Evolutionary conservation across 2,797 vertebrate species (phyloP), one percentile per base, ranked within the genome.

Genomic region (Dendrocincla tyrannina): DNA sequence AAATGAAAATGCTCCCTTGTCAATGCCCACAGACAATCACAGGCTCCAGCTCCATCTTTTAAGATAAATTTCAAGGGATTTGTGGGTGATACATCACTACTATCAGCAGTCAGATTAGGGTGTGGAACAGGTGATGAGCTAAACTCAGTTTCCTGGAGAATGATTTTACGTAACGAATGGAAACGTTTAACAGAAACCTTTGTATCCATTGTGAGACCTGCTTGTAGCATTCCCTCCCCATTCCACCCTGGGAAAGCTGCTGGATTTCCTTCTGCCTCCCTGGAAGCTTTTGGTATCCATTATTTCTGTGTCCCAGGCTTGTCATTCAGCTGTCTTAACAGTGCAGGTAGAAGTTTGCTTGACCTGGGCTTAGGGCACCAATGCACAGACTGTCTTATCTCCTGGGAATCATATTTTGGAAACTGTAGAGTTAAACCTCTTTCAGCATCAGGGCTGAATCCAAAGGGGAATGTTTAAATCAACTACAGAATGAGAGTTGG

Each of bases 111-210:
- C 7, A 35, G 69, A 66, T 89, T 89, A 81, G 91, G 88, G 76
- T 76, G 85, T 86, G 89, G 88, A 67, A 56, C 82, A 92, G 95
- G 92, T 95, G 92, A 91, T 82, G 66, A 94, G 79, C 79, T 91
- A 30, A 81, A 30, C 62, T 84, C 23, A 8, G 30, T 94, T 90
- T 96, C 84, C 55, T 91, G 66, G 76, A 86, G 79, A 75, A 86
- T 66, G 89, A 50, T 75, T 96, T 83, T 84, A 23, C 47, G 11
- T 89, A 91, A 74, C 69, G 68, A 42, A 84, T 78, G 44, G 79
- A 9, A 83, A 46, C 0, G 0, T 91, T 89, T 63, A 67, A 49
- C 44, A 70, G 68, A 89, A 95, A 79, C 53, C 63, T 93, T 89
- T 89, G 63, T 81, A 7, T 78, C 47, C 60, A 60, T 55, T 91